These are phyloP conservation scores for Tridacna gigas DNA, from an alignment of 2,888 invertebrate species.

Conservation along the genomic window DNA sequence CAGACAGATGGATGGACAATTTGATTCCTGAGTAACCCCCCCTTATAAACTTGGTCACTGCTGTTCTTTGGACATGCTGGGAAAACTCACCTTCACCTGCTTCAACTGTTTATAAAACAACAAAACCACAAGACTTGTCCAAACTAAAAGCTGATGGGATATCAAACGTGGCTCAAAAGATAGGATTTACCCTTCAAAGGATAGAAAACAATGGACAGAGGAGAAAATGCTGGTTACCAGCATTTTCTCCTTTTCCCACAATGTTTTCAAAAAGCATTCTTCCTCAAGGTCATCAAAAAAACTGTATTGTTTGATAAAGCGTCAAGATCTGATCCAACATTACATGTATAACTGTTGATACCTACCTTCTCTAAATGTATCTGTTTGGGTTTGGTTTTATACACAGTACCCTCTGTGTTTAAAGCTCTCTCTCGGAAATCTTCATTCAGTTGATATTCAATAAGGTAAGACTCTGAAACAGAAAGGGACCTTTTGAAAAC, in stretches of 20 bases:
- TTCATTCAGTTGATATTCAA: constrained; percentile 50
- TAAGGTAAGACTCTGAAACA: constrained; percentile 29
- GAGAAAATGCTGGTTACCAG: not conserved
- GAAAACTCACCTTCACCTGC: too few relatives aligned
- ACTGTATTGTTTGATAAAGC: not conserved
- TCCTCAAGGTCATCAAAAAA: not conserved
- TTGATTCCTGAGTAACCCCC: too few relatives aligned
- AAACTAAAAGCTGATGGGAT: too few relatives aligned
- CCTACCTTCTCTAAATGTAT: constrained; percentile 57
- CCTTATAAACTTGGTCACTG: too few relatives aligned
- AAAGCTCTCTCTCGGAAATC: constrained; percentile 24
- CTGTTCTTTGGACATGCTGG: too few relatives aligned
- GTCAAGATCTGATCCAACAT: not conserved
- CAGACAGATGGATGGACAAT: too few relatives aligned
- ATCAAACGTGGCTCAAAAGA: too few relatives aligned
- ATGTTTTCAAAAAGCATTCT: not conserved
- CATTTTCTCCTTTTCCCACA: not conserved
- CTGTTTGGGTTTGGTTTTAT: constrained; percentile 57
- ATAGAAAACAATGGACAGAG: too few relatives aligned
- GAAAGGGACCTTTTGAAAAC: not conserved
- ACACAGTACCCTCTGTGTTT: constrained; percentile 39
- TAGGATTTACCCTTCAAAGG: too few relatives aligned
- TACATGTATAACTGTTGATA: not conserved
- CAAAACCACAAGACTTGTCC: too few relatives aligned
- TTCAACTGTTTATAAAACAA: not conserved